These are phyloP conservation scores for Sisor rabdophorus DNA, from an alignment of 2,113 vertebrate genomes.

Conservation along the genomic window DNA sequence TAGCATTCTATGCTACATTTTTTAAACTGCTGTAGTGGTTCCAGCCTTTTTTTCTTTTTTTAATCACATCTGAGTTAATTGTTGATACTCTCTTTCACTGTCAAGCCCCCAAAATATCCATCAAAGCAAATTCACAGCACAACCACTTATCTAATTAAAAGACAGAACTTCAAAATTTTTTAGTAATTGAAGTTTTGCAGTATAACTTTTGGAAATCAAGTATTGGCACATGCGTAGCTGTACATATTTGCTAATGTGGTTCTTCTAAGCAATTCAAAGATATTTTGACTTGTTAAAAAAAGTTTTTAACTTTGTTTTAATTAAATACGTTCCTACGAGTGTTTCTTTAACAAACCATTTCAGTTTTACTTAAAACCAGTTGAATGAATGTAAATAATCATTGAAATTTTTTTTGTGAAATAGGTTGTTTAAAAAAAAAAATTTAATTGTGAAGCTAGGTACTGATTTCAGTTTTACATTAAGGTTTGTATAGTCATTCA, in stretches of 20 bases:
- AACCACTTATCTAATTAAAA: neutral
- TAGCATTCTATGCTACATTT: neutral
- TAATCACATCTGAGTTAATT: neutral
- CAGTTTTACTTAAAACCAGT: neutral
- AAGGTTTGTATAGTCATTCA: neutral
- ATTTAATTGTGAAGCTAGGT: conserved; percentile 19
- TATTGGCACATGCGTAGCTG: conserved; percentile 24
- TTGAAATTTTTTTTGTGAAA: conserved; percentile 10
- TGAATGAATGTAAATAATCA: conserved; percentile 39
- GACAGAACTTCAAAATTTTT: neutral
- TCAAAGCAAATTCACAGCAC: neutral
- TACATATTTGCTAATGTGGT: conserved; percentile 39
- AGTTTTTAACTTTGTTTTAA: neutral
- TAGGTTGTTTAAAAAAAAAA: neutral
- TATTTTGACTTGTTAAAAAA: neutral
- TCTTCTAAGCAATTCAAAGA: conserved; percentile 53
- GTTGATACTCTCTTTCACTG: too few species aligned
- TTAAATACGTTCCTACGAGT: neutral
- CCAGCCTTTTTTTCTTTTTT: neutral
- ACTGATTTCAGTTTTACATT: conserved; percentile 21
- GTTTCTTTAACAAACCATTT: neutral
- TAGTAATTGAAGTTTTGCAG: neutral
- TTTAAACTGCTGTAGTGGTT: neutral
- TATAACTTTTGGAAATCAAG: neutral
- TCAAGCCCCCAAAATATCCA: neutral